These are phyloP conservation scores for Oreohelix idahoensis DNA, from an alignment of 1,140 invertebrate species.

Conservation along the genomic window DNA sequence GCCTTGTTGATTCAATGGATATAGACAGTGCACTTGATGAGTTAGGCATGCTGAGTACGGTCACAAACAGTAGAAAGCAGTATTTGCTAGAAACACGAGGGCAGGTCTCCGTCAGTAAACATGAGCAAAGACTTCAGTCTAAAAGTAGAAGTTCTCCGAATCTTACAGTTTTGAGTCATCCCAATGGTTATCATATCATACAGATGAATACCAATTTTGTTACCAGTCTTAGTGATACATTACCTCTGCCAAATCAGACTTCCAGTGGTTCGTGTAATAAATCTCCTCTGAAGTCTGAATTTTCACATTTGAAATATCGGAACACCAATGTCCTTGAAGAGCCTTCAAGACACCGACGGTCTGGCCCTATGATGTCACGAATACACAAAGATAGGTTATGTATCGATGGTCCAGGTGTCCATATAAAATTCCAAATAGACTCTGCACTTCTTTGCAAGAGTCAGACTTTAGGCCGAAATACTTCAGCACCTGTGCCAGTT, in stretches of 20 bases:
- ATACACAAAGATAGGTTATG: not conserved
- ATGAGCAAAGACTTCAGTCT: conserved; percentile 20
- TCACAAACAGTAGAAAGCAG: conserved; percentile 63
- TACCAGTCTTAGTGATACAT: not conserved
- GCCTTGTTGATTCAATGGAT: conserved; percentile 47
- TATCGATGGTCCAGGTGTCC: conserved; percentile 29
- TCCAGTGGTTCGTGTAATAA: not conserved
- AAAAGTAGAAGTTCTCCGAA: conserved; percentile 42
- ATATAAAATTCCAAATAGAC: conserved; percentile 32
- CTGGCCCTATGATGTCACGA: conserved; percentile 18
- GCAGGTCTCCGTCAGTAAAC: not conserved
- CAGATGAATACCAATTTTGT: conserved; percentile 16
- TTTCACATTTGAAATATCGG: not conserved
- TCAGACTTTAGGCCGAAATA: conserved; percentile 17
- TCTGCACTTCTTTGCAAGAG: conserved; percentile 25
- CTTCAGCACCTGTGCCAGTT: not conserved
- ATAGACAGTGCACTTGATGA: conserved; percentile 64
- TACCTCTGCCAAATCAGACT: no score
- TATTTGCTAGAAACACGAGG: conserved; percentile 45
- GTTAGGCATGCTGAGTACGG: conserved; percentile 66
- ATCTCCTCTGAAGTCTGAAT: not conserved
- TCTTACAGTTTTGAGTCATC: conserved; percentile 7
- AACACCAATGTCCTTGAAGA: conserved; percentile 16
- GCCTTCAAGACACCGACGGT: not conserved
- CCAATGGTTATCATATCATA: conserved; percentile 18